These are phyloP conservation scores for Nettapus auritus DNA, from an alignment of 2,113 vertebrate genomes.

Conservation along the genomic window DNA sequence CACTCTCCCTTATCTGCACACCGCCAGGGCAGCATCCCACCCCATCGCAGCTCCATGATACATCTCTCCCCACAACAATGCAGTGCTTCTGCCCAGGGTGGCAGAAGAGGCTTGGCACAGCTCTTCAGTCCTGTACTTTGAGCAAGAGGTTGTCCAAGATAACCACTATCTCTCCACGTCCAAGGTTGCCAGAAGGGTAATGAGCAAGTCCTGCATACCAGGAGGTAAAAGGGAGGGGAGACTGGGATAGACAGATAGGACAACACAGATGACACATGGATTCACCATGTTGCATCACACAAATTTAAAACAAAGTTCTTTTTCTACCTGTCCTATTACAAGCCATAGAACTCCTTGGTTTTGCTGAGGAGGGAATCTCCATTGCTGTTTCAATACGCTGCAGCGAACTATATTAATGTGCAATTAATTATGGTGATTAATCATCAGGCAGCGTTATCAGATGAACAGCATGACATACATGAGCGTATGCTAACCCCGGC, in stretches of 20 bases:
- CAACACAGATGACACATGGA: background rate
- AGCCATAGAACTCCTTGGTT: background rate
- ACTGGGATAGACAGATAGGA: background rate
- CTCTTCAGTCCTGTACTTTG: background rate
- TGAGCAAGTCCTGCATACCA: fast-evolving
- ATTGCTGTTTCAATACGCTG: conserved; percentile 13
- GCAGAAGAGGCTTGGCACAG: background rate
- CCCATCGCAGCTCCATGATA: background rate
- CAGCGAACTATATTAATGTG: conserved; percentile 33
- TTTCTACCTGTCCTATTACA: background rate
- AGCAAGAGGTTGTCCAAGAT: background rate
- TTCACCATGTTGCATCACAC: background rate
- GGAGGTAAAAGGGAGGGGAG: background rate
- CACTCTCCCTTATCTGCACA: background rate
- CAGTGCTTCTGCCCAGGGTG: background rate
- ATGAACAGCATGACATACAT: conserved; percentile 44
- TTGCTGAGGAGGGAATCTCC: conserved; percentile 21
- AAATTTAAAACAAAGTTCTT: background rate
- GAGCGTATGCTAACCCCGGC: conserved; percentile 37
- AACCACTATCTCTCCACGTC: background rate
- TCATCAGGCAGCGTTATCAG: conserved; percentile 64
- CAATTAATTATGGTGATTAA: conserved; percentile 66
- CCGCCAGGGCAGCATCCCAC: background rate
- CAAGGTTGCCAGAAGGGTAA: background rate
- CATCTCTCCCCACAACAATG: background rate